Base-by-base conservation (phyloP, 2,888 invertebrate genomes). In the Acheta domesticus region DNA sequence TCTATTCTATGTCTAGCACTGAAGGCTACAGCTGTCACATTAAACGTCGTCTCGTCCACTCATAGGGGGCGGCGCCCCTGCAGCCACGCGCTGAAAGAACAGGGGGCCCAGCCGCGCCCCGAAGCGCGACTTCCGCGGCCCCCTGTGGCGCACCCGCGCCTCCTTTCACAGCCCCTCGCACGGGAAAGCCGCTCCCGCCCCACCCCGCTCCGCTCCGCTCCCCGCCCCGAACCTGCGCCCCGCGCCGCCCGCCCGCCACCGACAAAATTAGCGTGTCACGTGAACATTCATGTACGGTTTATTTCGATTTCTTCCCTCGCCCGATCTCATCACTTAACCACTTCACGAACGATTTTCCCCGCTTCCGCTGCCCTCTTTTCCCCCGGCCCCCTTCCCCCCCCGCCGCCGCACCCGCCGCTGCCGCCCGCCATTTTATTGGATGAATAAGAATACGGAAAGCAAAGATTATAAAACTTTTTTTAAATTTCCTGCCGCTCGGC, bases 261-360 rank as follows among this genome's bases (percentile, higher is more conserved):
- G n/a, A 62, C 62, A n/a, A 62, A 62, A 62, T 62, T 62, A 62
- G 62, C 62, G 62, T 62, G 62, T 62, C 62, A 62, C 62, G 62
- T 62, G 62, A 14, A 62, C 62, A 62, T 62, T 62, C 62, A 62
- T 62, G 62, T 62, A 62, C 62, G 62, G 62, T 62, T 62, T 62
- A 62, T 62, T 62, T 62, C 62, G 62, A 62, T 62, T 62, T 62
- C 62, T 62, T 62, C 62, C 62, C 62, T 62, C 62, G 62, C 62
- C 62, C 62, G 62, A 62, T 62, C 62, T 62, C 62, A 62, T 62
- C 62, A 62, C 62, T 62, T 62, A 62, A 62, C 62, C 62, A n/a
- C 62, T 62, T 62, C 62, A 19, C 62, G 62, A 62, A 62, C 62
- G 62, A 62, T 62, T 62, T 62, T n/a, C 62, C 62, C 62, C 62